Percentiles rank a stretch among this genome's conserved stretches.
Conservation (phyloP, 1,140 invertebrate species). For the Leptestheria dahalacensis region DNA sequence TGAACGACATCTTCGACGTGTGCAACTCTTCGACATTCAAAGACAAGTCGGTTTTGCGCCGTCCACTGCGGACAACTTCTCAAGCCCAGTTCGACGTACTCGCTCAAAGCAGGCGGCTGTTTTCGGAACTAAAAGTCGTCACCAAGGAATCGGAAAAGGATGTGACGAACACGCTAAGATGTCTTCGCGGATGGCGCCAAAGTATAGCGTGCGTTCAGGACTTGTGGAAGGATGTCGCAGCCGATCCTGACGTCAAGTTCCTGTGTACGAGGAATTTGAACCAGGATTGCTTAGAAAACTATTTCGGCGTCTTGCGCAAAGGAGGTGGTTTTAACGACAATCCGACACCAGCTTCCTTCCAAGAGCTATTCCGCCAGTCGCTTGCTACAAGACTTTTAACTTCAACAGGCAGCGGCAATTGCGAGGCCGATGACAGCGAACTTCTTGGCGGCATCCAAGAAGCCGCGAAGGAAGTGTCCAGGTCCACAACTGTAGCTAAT, state of each 20-base stretch:
- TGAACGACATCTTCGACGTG: not conserved
- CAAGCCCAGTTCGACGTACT: not conserved
- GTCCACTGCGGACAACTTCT: not conserved
- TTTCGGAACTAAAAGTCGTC: not conserved
- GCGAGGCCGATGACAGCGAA: not conserved
- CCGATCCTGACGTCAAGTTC: not conserved
- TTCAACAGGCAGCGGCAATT: not conserved
- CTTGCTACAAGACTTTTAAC: not conserved
- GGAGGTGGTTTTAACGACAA: not conserved
- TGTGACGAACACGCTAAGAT: not conserved
- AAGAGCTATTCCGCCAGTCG: not conserved
- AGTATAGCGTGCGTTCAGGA: not conserved
- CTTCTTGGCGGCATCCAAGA: not conserved
- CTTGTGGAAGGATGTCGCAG: not conserved
- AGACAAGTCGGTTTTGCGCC: not conserved
- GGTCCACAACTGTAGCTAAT: not conserved
- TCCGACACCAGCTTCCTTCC: not conserved
- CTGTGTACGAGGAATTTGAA: not conserved
- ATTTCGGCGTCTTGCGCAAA: not conserved
- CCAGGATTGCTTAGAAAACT: not conserved
- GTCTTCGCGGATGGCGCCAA: not conserved
- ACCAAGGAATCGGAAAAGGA: not conserved
- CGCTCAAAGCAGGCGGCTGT: not conserved
- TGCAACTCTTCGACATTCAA: not conserved
- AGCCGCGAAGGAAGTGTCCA: not conserved